Evolutionary conservation across 2,797 vertebrate species (phyloP).

Genomic region (Mionectes olivaceus): DNA sequence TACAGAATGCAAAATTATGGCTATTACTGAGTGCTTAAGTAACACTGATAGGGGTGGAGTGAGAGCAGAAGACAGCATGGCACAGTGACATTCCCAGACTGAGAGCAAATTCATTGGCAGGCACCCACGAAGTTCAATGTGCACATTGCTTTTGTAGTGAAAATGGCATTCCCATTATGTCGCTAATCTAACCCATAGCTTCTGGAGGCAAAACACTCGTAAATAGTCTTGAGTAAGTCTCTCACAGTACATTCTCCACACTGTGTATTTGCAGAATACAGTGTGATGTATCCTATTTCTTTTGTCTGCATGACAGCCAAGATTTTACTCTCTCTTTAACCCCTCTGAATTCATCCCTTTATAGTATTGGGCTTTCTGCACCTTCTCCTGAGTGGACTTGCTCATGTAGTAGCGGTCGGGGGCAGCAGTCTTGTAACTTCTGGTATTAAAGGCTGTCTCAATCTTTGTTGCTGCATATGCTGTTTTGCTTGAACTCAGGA

Average conservation of each 20-base stretch:
- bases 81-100: background rate
- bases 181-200: background rate
- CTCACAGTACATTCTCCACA: background rate
- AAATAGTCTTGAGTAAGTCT: background rate
- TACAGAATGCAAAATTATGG: background rate
- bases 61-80: background rate
- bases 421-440: background rate
- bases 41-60: background rate
- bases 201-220: background rate
- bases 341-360: background rate
- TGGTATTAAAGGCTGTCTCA: background rate
- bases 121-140: background rate
- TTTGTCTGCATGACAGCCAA: background rate
- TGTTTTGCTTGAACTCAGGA: background rate
- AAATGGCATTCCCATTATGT: background rate
- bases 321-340: background rate
- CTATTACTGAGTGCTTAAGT: background rate
- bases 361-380: background rate
- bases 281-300: background rate
- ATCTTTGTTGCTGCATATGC: background rate
- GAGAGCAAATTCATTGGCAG: background rate
- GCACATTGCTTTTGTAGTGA: background rate
- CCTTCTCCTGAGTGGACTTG: background rate
- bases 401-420: rapidly evolving
- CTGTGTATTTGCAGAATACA: background rate